Evolutionary conservation across 2,113 vertebrate genomes (phyloP).

Genomic region (Spea multiplicata): DNA sequence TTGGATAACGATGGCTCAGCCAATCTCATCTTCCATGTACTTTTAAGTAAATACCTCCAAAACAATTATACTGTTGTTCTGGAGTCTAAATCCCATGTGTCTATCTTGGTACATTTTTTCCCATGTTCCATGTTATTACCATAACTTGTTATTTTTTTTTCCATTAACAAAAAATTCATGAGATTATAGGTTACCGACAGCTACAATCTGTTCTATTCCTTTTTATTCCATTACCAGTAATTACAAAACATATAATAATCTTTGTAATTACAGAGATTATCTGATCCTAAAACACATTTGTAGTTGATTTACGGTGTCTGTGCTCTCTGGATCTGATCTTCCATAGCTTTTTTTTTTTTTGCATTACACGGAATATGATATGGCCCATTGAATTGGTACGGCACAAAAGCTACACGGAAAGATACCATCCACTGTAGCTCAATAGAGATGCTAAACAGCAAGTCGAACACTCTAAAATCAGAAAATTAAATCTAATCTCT

Average conservation of each 20-base stretch:
- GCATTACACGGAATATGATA: constrained; percentile 20
- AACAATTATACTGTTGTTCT: no score
- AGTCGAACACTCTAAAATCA: constrained; percentile 34
- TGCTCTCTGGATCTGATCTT: constrained; percentile 17
- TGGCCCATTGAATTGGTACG: constrained; percentile 12
- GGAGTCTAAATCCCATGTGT: no score
- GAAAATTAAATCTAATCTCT: constrained; percentile 49
- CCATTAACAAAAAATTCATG: constrained; percentile 4
- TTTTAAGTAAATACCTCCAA: no score
- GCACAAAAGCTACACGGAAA: background rate
- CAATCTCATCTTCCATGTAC: no score
- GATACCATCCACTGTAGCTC: constrained; percentile 4
- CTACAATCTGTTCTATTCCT: constrained; percentile 19
- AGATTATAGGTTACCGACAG: constrained; percentile 34
- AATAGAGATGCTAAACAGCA: constrained; percentile 37
- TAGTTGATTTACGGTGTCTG: constrained; percentile 32
- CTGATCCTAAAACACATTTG: constrained; percentile 30
- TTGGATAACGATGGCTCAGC: no score
- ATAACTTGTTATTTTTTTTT: background rate
- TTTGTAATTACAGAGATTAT: constrained; percentile 42
- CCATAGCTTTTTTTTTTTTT: constrained; percentile 28
- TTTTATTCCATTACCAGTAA: constrained; percentile 20
- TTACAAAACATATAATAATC: constrained; percentile 38
- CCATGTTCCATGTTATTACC: background rate
- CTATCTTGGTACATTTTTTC: background rate